These are phyloP conservation scores for Hemiprocne comata DNA, from an alignment of 2,113 vertebrate species.

Conservation along the genomic window DNA sequence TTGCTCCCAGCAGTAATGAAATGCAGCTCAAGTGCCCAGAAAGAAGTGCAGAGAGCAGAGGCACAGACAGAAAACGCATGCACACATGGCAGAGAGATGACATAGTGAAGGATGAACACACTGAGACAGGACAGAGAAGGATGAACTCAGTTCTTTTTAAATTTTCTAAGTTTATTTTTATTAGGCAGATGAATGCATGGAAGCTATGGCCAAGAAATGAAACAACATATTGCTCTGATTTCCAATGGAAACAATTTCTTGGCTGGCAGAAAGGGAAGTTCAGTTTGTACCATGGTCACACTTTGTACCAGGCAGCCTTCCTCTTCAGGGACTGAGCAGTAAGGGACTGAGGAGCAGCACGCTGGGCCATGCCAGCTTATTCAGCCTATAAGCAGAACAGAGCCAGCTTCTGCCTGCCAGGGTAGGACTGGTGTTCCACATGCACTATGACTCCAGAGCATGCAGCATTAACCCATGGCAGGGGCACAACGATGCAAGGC, in stretches of 20 bases:
- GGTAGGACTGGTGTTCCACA: not conserved
- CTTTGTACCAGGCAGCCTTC: not conserved
- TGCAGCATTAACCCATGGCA: not conserved
- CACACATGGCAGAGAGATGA: not conserved
- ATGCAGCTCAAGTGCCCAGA: not conserved
- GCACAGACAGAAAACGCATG: not conserved
- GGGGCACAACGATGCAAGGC: not conserved
- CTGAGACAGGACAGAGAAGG: not conserved
- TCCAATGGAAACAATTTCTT: not conserved
- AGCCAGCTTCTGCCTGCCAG: not conserved
- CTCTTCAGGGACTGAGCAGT: not conserved
- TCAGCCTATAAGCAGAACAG: not conserved
- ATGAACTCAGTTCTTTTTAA: not conserved
- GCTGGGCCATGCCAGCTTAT: not conserved
- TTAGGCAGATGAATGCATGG: slow-evolving; percentile 33
- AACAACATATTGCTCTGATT: slow-evolving; percentile 6
- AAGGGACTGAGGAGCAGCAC: not conserved
- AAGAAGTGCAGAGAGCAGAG: slow-evolving; percentile 14
- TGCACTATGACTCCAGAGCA: not conserved
- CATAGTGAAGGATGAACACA: not conserved
- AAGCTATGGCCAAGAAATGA: not conserved
- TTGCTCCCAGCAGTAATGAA: not conserved
- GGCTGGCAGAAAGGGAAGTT: not conserved
- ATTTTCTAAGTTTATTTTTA: slow-evolving; percentile 48
- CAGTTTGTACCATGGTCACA: not conserved